Evolutionary conservation across 2,888 invertebrate species (phyloP).

Genomic region (Coecobrya sp.): DNA sequence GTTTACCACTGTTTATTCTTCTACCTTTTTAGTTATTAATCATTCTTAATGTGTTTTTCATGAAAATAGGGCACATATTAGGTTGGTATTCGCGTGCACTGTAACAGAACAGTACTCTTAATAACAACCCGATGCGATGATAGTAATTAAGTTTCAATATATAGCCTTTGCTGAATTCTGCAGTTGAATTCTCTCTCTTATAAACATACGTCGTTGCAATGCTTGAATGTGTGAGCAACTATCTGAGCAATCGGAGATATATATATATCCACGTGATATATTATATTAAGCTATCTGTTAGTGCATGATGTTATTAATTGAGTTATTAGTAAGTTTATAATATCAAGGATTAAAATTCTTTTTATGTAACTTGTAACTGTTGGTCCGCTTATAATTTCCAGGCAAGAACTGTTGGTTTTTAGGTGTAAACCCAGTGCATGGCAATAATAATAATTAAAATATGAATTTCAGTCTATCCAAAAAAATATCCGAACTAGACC

Average conservation of each 20-base stretch:
- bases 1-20: neutral
- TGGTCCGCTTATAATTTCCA: slow-evolving; percentile 61
- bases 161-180: slow-evolving; percentile 50
- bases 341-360: slow-evolving; percentile 44
- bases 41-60: slow-evolving; percentile 41
- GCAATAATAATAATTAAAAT: neutral
- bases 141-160: slow-evolving; percentile 37
- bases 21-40: slow-evolving; percentile 32
- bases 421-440: slow-evolving; percentile 48
- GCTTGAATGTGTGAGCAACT: slow-evolving; percentile 73
- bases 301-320: slow-evolving; percentile 56
- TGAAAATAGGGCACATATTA: slow-evolving; percentile 2
- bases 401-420: slow-evolving; percentile 54
- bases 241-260: slow-evolving; percentile 51
- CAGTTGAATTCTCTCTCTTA: slow-evolving; percentile 33
- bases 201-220: slow-evolving; percentile 38
- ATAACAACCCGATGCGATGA: neutral
- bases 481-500: neutral
- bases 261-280: slow-evolving; percentile 46
- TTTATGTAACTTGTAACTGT: slow-evolving; percentile 59
- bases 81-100: neutral
- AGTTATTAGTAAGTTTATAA: slow-evolving; percentile 48
- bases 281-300: slow-evolving; percentile 44
- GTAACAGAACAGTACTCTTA: neutral
- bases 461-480: neutral